Evolutionary conservation across 1,140 invertebrate genomes (phyloP), one percentile per base, ranked within the genome.

Genomic region (Probaryconus sp.): DNA sequence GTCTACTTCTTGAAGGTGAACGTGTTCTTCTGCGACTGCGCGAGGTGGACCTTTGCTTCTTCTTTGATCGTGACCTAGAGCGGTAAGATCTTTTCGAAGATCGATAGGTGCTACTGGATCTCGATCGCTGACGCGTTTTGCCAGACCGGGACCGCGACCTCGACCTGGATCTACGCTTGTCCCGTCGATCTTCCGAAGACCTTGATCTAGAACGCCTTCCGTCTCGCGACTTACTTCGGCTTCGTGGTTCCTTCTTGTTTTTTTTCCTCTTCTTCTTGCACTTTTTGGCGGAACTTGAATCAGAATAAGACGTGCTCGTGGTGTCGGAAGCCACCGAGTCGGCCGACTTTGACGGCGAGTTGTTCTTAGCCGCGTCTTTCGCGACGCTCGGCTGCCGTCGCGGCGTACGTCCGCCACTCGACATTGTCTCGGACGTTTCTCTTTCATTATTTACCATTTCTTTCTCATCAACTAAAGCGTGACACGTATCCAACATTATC

Each of bases 391-490:
- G 79, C 60, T 78, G 81, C 76, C 76, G 80, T 24, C 78, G 79
- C 53, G 81, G 80, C 65, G 77, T 82, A 56, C 81, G 82, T 47
- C 80, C 82, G 70, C 64, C 80, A 64, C 84, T 87, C 60, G 84
- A 85, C 58, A 80, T 79, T 71, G 80, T 82, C 61, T 86, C 86
- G 48, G 86, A 85, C 38, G 80, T 79, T 81, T 84, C 84, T 80
- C 83, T 86, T 79, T 87, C 81, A 82, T 82, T 86, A 85, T 84
- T 83, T 78, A 87, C 77, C 80, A 79, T 87, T 83, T 85, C 84
- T 85, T 85, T 87, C 70, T 86, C 85, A 85, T 86, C 83, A 84
- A 85, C 84, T 86, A 85, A 81, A 83, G 82, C 78, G 79, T 80
- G 79, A 83, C 47, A 77, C 48, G 45, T 76, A 55, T 33, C 20